A percentile compares a stretch with the other conserved stretches of the same genome.
Evolutionary conservation across 2,888 invertebrate species (phyloP).

Genomic region (Drosophila demipolita): DNA sequence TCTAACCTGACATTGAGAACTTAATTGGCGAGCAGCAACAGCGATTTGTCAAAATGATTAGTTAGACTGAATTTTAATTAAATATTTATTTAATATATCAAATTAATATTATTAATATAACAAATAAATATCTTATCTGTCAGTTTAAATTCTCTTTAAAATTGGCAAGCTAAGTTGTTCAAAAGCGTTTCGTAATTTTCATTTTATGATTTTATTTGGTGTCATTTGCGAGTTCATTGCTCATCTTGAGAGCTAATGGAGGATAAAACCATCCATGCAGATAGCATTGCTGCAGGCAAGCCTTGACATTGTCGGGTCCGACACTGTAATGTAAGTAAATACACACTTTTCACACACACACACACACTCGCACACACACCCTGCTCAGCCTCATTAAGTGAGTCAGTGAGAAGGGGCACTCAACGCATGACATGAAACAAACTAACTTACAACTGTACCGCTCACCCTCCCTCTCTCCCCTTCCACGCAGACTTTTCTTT

Average conservation of each 20-base stretch:
- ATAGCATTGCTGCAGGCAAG: slow-evolving; percentile 29
- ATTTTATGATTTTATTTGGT: slow-evolving; percentile 5
- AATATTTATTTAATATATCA: neutral
- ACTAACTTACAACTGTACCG: slow-evolving; percentile 26
- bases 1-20: slow-evolving; percentile 24
- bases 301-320: slow-evolving; percentile 51
- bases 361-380: slow-evolving; percentile 16
- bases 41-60: slow-evolving; percentile 1
- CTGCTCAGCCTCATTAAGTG: slow-evolving; percentile 54
- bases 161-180: neutral
- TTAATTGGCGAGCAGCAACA: slow-evolving; percentile 28
- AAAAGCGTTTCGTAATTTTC: neutral
- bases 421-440: slow-evolving; percentile 49
- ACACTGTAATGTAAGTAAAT: slow-evolving; percentile 30
- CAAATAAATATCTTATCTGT: neutral
- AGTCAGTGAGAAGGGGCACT: slow-evolving; percentile 23
- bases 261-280: slow-evolving; percentile 2
- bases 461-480: neutral
- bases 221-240: slow-evolving; percentile 25
- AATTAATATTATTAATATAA: neutral
- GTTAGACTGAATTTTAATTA: neutral
- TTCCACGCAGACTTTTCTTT: neutral
- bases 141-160: neutral
- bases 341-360: neutral
- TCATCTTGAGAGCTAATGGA: slow-evolving; percentile 39